phyloP scores from a whole-genome alignment of 53 echinoderm and acorn worm genomes.

The Holothuria scabra region DNA sequence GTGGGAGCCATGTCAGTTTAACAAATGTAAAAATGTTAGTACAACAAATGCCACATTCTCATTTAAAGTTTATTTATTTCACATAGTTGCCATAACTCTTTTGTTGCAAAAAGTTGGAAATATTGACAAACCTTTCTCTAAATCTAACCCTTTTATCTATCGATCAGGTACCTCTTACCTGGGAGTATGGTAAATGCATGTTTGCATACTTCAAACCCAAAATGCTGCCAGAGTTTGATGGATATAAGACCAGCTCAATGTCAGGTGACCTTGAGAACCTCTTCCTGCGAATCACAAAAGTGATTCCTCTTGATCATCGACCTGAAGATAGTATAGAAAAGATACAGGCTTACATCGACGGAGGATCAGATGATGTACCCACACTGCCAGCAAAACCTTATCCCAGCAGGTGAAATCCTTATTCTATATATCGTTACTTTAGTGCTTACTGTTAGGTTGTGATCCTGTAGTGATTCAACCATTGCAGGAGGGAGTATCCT shows the following conservation, averaged over 20 bases:
- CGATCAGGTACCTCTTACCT: conserved; percentile 70
- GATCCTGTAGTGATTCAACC: too few relatives aligned
- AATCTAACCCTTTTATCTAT: background rate
- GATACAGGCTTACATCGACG: conserved; percentile 83
- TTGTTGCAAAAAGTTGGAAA: too few relatives aligned
- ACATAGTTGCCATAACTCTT: too few relatives aligned
- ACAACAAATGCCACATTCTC: too few relatives aligned
- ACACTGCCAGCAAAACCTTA: conserved; percentile 49
- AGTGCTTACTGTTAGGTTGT: too few relatives aligned
- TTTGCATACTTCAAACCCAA: conserved; percentile 98
- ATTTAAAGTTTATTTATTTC: background rate
- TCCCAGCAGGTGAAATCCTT: conserved; percentile 51
- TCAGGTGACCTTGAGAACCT: conserved; percentile 91
- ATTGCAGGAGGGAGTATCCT: too few relatives aligned
- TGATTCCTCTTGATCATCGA: conserved; percentile 64
- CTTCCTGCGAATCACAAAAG: conserved; percentile 78
- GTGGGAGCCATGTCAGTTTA: too few relatives aligned
- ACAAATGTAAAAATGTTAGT: too few relatives aligned
- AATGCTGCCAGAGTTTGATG: conserved; percentile 92
- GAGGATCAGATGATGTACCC: conserved; percentile 68
- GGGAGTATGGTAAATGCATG: conserved; percentile 71
- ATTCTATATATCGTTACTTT: too few relatives aligned
- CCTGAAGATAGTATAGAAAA: conserved; percentile 71
- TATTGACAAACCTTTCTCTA: background rate
- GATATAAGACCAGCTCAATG: conserved; percentile 96